A percentile compares a stretch with the other conserved stretches of the same genome.
These are phyloP conservation scores for Enteromius paludinosus DNA, from an alignment of 2,797 vertebrate genomes.

Conservation along the genomic window DNA sequence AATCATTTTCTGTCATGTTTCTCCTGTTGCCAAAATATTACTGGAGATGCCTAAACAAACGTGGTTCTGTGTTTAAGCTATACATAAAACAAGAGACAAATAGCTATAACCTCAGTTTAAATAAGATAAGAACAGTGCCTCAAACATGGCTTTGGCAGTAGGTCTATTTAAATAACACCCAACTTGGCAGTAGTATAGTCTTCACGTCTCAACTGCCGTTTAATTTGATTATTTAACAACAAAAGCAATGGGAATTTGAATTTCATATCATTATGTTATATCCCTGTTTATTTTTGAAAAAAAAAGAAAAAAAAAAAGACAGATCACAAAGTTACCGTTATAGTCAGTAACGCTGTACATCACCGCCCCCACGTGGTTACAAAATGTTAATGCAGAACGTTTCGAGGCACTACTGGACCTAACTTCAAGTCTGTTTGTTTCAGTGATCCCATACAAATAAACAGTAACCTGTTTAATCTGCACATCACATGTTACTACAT, in stretches of 20 bases:
- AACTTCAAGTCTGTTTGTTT: neutral
- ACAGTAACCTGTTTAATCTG: neutral
- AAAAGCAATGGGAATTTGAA: neutral
- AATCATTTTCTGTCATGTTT: slow-evolving; percentile 16
- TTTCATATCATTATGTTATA: neutral
- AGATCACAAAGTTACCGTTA: neutral
- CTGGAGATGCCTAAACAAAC: neutral
- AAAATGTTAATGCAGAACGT: neutral
- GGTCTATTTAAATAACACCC: neutral
- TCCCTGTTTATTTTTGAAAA: too few relatives aligned
- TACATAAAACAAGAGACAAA: neutral
- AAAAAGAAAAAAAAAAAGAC: too few relatives aligned
- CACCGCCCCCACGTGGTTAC: slow-evolving; percentile 48
- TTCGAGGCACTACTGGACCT: neutral
- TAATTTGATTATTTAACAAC: neutral
- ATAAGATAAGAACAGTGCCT: neutral
- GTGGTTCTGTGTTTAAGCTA: neutral
- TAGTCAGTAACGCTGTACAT: slow-evolving; percentile 9
- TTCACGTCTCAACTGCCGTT: neutral
- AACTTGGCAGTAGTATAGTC: neutral
- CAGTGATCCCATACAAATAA: neutral
- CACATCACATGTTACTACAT: neutral
- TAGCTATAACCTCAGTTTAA: neutral
- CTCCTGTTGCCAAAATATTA: neutral
- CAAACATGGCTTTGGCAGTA: neutral